These are phyloP conservation scores for Aplochiton taeniatus DNA, from an alignment of 2,797 vertebrate species.

Conservation along the genomic window DNA sequence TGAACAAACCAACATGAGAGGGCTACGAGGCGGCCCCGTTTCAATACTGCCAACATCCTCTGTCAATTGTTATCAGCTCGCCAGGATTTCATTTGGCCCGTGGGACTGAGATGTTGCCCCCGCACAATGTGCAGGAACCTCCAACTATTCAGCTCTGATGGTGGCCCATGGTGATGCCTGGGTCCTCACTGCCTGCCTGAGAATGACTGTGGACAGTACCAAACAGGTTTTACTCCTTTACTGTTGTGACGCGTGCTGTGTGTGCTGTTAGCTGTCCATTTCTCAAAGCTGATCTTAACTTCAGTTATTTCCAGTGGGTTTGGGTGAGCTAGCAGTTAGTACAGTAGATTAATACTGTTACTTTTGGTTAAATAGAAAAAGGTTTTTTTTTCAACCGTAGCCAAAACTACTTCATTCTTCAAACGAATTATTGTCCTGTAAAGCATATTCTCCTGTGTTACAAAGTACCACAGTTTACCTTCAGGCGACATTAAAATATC, in stretches of 20 bases:
- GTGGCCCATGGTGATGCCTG: conserved; percentile 17
- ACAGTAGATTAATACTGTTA: too few species aligned
- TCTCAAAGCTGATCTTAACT: too few species aligned
- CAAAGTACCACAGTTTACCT: too few species aligned
- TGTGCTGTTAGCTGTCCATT: conserved; percentile 8
- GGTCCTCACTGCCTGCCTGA: too few species aligned
- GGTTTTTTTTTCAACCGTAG: too few species aligned
- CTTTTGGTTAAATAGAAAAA: too few species aligned
- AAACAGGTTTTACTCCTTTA: conserved; percentile 13
- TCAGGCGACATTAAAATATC: too few species aligned
- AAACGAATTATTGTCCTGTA: too few species aligned
- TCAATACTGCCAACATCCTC: conserved; percentile 55
- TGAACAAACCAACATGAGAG: conserved; percentile 18
- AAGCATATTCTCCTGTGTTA: too few species aligned
- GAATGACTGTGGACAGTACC: background rate
- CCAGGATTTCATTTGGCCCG: conserved; percentile 70
- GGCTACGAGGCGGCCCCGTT: conserved; percentile 30
- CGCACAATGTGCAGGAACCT: conserved; percentile 57
- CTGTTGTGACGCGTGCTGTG: conserved; percentile 26
- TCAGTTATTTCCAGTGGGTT: background rate
- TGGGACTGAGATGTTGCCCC: conserved; percentile 52
- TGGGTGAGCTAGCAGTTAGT: too few species aligned
- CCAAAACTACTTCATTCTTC: too few species aligned
- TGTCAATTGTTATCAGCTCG: conserved; percentile 73
- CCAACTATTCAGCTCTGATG: conserved; percentile 45